A percentile compares a stretch with the other conserved stretches of the same genome.
Conservation (phyloP, 2,888 invertebrate species). For the Apodemia zela region DNA sequence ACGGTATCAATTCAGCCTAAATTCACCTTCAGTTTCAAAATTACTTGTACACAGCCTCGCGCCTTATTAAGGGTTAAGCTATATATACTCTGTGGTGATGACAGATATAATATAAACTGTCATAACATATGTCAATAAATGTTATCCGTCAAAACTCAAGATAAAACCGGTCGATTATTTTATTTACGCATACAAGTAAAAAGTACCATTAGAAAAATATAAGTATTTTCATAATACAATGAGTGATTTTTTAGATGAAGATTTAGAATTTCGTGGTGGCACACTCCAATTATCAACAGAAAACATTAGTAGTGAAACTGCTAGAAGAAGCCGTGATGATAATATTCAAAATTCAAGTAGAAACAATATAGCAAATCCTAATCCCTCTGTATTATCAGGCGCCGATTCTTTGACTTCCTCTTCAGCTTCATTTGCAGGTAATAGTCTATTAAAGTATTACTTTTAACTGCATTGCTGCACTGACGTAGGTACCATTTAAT, state of each 20-base stretch:
- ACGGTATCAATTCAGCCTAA: too few species aligned
- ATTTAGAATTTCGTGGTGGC: slow-evolving; percentile 79
- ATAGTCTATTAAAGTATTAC: not conserved
- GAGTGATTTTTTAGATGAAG: slow-evolving; percentile 76
- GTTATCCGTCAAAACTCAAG: slow-evolving; percentile 35
- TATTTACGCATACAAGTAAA: slow-evolving; percentile 46
- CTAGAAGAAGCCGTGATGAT: slow-evolving; percentile 43
- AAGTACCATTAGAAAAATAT: not conserved
- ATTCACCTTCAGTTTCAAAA: too few species aligned
- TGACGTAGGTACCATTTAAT: too few species aligned
- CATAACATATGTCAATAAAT: too few species aligned
- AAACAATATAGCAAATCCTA: slow-evolving; percentile 46
- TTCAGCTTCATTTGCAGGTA: slow-evolving; percentile 67
- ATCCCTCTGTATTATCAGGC: slow-evolving; percentile 69
- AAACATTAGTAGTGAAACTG: slow-evolving; percentile 39
- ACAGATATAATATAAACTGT: too few species aligned
- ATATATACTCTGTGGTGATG: too few species aligned
- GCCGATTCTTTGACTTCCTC: slow-evolving; percentile 70
- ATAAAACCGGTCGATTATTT: slow-evolving; percentile 55
- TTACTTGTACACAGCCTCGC: too few species aligned
- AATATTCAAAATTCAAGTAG: slow-evolving; percentile 43
- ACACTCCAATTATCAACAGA: slow-evolving; percentile 69
- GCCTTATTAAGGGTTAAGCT: too few species aligned
- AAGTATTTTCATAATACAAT: slow-evolving; percentile 38
- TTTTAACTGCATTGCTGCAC: not conserved